phyloP scores from a whole-genome alignment of 2,797 vertebrate genomes.

The Anisognathus igniventris region DNA sequence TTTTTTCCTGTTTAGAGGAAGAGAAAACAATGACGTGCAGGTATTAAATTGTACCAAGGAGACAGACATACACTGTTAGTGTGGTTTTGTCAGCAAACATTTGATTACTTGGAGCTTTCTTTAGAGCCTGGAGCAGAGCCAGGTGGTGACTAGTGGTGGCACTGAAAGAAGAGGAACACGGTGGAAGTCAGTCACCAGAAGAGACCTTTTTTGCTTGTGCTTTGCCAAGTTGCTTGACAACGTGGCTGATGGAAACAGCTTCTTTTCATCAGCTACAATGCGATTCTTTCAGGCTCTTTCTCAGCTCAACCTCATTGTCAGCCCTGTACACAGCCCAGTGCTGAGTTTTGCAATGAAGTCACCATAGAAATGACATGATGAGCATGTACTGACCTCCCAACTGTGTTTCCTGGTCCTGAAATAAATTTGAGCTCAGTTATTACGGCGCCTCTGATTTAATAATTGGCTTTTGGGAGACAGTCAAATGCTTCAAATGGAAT shows the following conservation, averaged over 20 bases:
- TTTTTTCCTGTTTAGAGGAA: neutral
- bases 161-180: neutral
- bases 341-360: slow-evolving; percentile 7
- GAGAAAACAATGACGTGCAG: neutral
- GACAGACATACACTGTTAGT: neutral
- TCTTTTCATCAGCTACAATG: slow-evolving; percentile 21
- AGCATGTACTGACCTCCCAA: slow-evolving; percentile 16
- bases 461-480: slow-evolving; percentile 40
- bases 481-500: slow-evolving; percentile 28
- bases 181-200: slow-evolving; percentile 42
- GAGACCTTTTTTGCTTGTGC: neutral
- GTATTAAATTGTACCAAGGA: neutral
- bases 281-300: slow-evolving; percentile 24
- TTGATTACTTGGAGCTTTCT: slow-evolving; percentile 21
- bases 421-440: slow-evolving; percentile 45
- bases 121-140: slow-evolving; percentile 30
- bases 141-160: neutral
- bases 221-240: slow-evolving; percentile 38
- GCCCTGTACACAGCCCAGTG: neutral
- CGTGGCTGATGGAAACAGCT: slow-evolving; percentile 45
- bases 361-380: slow-evolving; percentile 24
- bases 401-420: neutral
- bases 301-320: neutral
- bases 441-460: slow-evolving; percentile 20
- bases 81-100: neutral